Evolutionary conservation across 2,888 invertebrate species (phyloP), one percentile per base, ranked within the genome.

Genomic region (Thysanoteuthis rhombus): DNA sequence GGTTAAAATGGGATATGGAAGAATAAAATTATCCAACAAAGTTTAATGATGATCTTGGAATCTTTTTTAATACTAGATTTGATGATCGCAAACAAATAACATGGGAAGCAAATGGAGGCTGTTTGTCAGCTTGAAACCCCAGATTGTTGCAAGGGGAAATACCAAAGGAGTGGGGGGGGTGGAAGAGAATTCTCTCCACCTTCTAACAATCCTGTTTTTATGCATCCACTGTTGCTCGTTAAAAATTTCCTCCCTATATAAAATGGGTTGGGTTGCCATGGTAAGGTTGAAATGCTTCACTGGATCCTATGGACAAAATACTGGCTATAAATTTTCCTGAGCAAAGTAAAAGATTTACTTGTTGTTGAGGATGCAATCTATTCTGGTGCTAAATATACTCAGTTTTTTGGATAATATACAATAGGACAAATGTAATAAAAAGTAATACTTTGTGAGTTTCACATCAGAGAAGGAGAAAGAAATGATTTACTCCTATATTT

Each of bases 151-250:
- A 32, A 47, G 32, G 58, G 32, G 32, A 58, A 32, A 58, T 58
- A 2, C n/a, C 75, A 36, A n/a, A n/a, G n/a, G 2, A 25, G 12
- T 32, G n/a, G 36, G 16, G 0, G 36, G 36, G 16, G n/a, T 75
- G 16, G 75, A 75, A n/a, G 75, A 75, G 75, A n/a, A n/a, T n/a
- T 36, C 36, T 10, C 75, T n/a, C n/a, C 6, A 10, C 75, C 36
- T n/a, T 16, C 75, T n/a, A n/a, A n/a, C 75, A 75, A 36, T 12
- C 75, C 75, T 16, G 19, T 75, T 75, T 52, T 75, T n/a, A 75
- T 75, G 75, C 75, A 75, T 75, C 75, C 75, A 75, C n/a, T 75
- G 75, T 75, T 75, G 75, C 75, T 75, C 75, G 75, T 75, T 75
- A 75, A 75, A 75, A 75, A 75, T 75, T 75, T 75, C 75, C 75